A percentile compares a stretch with the other conserved stretches of the same genome.
Conservation (phyloP, 2,797 vertebrate genomes). For the Enteromius treurensis region DNA sequence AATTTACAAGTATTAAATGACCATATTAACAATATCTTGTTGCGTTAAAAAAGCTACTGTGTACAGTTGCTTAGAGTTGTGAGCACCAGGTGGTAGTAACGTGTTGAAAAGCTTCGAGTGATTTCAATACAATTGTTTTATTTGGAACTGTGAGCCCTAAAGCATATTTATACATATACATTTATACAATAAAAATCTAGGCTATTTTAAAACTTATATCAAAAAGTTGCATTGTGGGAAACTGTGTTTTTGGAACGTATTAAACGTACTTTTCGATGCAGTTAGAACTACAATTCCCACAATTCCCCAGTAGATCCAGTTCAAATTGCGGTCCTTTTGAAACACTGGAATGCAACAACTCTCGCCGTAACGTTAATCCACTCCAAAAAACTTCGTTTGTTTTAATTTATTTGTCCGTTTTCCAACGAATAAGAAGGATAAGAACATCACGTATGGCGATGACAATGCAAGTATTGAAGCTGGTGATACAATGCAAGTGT, state of each 20-base stretch:
- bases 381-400: neutral
- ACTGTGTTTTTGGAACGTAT: neutral
- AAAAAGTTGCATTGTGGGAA: constrained; percentile 39
- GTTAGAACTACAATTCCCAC: constrained; percentile 39
- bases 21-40: neutral
- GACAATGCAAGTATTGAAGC: constrained; percentile 62
- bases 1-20: neutral
- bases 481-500: constrained; percentile 52
- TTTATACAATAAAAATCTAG: neutral
- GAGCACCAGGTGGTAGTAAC: neutral
- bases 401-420: neutral
- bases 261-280: neutral
- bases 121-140: neutral
- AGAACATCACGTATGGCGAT: too few relatives aligned
- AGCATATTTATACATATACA: neutral
- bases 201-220: too few relatives aligned
- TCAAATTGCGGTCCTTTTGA: constrained; percentile 27
- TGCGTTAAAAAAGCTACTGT: neutral
- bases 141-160: neutral
- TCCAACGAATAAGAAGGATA: neutral
- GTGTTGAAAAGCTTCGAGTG: neutral
- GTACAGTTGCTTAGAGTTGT: neutral
- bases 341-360: neutral
- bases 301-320: neutral
- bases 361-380: neutral